Evolutionary conservation across 2,797 vertebrate genomes (phyloP), one percentile per base, ranked within the genome.

Genomic region (Spheniscus humboldti): DNA sequence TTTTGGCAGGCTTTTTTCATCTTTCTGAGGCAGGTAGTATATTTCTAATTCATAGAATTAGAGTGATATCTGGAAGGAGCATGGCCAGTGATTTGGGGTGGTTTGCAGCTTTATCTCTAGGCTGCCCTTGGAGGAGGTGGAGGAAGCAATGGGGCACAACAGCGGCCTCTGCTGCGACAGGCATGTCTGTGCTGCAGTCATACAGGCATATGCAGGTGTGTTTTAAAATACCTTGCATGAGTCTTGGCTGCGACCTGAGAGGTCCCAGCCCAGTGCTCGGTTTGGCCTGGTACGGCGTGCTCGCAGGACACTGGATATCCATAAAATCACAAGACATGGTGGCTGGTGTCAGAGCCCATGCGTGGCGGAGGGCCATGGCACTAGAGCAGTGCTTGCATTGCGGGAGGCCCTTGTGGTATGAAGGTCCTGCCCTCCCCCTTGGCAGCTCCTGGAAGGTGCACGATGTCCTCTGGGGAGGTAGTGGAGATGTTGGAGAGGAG

Each of bases 1-100:
- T 80, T 96, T 96, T 94, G 79, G 73, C 78, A 96, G 72, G 55
- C 63, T 94, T 74, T 55, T 69, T 76, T 87, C 4, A 4, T 78
- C 88, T 59, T 53, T 53, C 88, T 81, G 67, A 66, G 48, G 33
- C 52, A 56, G 72, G 23, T 1, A 52, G 19, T 41, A 3, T 45
- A 13, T 63, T 50, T 63, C 43, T 41, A 56, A 53, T 67, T 85
- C 41, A 9, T 10, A n/a, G 75, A n/a, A 37, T 77, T 55, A 43
- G 85, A 55, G 22, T n/a, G 57, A 3, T 89, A 3, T 16, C 52
- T 67, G 67, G 59, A 67, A 71, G 67, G 77, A 87, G 39, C 2
- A 24, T 1, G 1, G 11, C 20, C 59, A 24, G 39, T 19, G 22
- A 23, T 85, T 48, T 72, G 23, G 18, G 41, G 11, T 1, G 3